Evolutionary conservation across 1,140 invertebrate genomes (phyloP).

Genomic region (Drosophila albomicans): DNA sequence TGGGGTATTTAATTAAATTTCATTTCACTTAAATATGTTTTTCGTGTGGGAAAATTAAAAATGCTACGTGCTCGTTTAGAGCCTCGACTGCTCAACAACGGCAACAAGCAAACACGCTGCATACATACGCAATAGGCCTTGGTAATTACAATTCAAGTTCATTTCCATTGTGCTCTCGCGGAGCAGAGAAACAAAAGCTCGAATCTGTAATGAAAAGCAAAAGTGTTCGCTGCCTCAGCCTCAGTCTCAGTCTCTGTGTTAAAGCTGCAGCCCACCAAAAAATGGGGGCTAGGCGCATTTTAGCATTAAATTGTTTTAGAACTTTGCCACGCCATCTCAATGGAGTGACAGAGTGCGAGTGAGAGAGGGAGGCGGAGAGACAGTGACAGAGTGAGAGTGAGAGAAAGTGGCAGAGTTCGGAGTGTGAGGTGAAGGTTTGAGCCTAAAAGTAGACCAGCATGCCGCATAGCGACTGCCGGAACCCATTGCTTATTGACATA

Average conservation of each 20-base stretch:
- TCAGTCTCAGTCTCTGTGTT: not conserved
- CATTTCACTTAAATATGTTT: constrained; percentile 62
- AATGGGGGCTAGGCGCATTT: constrained; percentile 44
- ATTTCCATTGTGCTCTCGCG: constrained; percentile 53
- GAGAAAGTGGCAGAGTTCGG: not conserved
- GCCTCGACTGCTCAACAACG: not conserved
- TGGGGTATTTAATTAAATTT: constrained; percentile 64
- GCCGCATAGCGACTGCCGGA: constrained; percentile 39
- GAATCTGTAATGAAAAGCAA: constrained; percentile 36
- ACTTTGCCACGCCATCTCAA: constrained; percentile 29
- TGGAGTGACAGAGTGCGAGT: constrained; percentile 3
- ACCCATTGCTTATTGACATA: constrained; percentile 35
- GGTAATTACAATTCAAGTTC: constrained; percentile 80
- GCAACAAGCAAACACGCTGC: constrained; percentile 4
- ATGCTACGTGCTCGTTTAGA: constrained; percentile 39
- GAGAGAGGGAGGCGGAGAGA: not conserved
- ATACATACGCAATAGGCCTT: constrained; percentile 58
- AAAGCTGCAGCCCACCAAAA: constrained; percentile 14
- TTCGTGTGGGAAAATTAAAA: constrained; percentile 60
- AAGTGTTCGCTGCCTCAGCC: constrained; percentile 7
- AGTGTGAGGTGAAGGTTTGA: constrained; percentile 14
- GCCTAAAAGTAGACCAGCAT: constrained; percentile 63
- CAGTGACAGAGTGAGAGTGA: constrained; percentile 4
- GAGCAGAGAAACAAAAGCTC: constrained; percentile 33
- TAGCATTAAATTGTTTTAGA: constrained; percentile 81